A percentile compares a stretch with the other conserved stretches of the same genome.
Conservation (phyloP, 2,888 invertebrate genomes). For the Melinopterus prodromus region DNA sequence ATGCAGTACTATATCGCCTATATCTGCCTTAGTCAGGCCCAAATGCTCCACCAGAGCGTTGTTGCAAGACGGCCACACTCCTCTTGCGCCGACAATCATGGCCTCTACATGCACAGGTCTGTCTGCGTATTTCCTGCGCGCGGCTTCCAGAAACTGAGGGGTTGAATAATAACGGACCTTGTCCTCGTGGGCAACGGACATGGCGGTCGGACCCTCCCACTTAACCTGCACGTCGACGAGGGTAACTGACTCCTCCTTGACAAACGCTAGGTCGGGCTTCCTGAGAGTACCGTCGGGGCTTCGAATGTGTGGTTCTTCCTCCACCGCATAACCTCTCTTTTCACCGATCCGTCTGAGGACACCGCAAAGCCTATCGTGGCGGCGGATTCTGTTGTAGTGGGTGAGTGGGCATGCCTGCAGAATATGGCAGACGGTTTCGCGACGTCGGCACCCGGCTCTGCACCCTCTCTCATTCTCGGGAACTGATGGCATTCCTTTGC, state of each 20-base stretch:
- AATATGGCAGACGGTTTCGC: conserved; percentile 41
- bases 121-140: background rate
- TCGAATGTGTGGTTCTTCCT: conserved; percentile 33
- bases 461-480: conserved; percentile 36
- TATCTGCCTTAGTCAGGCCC: background rate
- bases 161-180: conserved; percentile 36
- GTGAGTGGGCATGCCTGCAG: conserved; percentile 42
- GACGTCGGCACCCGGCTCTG: conserved; percentile 37
- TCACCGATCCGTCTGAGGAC: conserved; percentile 16
- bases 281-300: conserved; percentile 29
- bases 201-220: conserved; percentile 39
- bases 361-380: conserved; percentile 33
- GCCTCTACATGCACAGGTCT: background rate
- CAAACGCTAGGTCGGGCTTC: conserved; percentile 35
- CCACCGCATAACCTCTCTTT: conserved; percentile 28
- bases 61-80: background rate
- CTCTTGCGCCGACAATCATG: background rate
- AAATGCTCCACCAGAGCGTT: background rate
- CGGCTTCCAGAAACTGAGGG: background rate
- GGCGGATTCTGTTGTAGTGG: conserved; percentile 38
- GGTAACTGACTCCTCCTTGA: conserved; percentile 15
- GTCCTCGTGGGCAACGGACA: conserved; percentile 27
- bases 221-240: conserved; percentile 33
- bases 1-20: background rate
- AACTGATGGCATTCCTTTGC: conserved; percentile 44